Conservation (phyloP, 2,797 vertebrate species). For the Bufotes viridis region DNA sequence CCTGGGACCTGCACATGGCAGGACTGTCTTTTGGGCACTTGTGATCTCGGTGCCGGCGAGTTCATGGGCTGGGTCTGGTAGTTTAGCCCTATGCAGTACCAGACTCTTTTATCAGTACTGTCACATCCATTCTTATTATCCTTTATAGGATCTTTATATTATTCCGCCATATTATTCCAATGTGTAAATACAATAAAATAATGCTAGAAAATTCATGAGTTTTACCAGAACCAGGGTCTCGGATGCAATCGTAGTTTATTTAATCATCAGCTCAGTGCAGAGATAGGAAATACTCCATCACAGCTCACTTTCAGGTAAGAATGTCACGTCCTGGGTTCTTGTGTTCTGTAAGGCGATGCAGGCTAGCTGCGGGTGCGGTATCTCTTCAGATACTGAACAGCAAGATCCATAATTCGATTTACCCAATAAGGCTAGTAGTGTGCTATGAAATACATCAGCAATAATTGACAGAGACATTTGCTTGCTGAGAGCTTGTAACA, state of each 20-base stretch:
- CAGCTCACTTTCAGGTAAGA: neutral
- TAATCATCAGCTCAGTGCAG: neutral
- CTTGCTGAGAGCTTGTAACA: constrained; percentile 44
- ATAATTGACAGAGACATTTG: constrained; percentile 22
- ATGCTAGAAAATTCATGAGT: no score
- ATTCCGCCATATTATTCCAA: no score
- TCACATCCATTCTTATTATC: no score
- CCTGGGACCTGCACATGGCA: no score
- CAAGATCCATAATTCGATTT: constrained; percentile 37
- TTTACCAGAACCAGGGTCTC: no score
- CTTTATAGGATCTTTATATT: no score
- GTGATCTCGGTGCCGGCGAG: no score
- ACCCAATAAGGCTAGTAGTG: neutral
- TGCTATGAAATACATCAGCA: constrained; percentile 38
- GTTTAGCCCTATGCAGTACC: no score
- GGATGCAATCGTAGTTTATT: neutral
- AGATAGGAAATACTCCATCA: neutral
- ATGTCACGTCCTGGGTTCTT: neutral
- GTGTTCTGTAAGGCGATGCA: neutral
- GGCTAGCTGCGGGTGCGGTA: neutral
- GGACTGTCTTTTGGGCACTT: no score
- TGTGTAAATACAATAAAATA: no score
- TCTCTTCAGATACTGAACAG: constrained; percentile 31
- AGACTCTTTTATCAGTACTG: no score
- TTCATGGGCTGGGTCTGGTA: no score